Conservation (phyloP, 1,140 invertebrate species). For the Drosophila insularis region DNA sequence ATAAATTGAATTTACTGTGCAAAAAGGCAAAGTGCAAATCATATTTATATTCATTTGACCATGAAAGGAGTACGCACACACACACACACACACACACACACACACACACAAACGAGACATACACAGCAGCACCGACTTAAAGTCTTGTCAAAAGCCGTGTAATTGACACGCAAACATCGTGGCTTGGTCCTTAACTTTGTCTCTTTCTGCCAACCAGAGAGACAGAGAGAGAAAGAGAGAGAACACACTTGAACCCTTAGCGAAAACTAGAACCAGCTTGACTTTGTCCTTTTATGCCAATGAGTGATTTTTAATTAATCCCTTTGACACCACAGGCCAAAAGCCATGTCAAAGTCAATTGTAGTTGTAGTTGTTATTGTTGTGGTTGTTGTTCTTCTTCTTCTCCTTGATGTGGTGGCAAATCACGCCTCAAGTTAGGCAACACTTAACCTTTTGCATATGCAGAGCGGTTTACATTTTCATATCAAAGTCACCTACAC, state of each 20-base stretch:
- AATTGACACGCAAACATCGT: conserved; percentile 23
- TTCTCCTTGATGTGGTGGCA: not conserved
- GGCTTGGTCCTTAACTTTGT: not conserved
- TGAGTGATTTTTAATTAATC: conserved; percentile 32
- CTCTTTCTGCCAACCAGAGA: not conserved
- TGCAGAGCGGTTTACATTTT: not conserved
- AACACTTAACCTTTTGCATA: conserved; percentile 4
- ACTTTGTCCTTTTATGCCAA: conserved; percentile 10
- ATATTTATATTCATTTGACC: conserved; percentile 71
- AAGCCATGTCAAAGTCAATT: conserved; percentile 24
- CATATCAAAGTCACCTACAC: conserved; percentile 5
- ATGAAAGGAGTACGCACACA: conserved; percentile 35
- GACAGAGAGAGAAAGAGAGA: no score
- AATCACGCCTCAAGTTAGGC: conserved; percentile 3
- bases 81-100: not conserved
- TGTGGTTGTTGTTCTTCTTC: not conserved
- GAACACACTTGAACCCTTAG: no score
- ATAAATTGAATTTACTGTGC: conserved; percentile 63
- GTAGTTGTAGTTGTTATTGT: not conserved
- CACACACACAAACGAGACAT: not conserved
- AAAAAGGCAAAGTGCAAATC: conserved; percentile 42
- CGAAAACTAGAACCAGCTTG: not conserved
- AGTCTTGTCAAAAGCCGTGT: conserved; percentile 18
- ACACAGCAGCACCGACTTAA: conserved; percentile 2
- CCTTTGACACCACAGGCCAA: conserved; percentile 23